Evolutionary conservation across 2,113 vertebrate species (phyloP).

Genomic region (Chionis minor): DNA sequence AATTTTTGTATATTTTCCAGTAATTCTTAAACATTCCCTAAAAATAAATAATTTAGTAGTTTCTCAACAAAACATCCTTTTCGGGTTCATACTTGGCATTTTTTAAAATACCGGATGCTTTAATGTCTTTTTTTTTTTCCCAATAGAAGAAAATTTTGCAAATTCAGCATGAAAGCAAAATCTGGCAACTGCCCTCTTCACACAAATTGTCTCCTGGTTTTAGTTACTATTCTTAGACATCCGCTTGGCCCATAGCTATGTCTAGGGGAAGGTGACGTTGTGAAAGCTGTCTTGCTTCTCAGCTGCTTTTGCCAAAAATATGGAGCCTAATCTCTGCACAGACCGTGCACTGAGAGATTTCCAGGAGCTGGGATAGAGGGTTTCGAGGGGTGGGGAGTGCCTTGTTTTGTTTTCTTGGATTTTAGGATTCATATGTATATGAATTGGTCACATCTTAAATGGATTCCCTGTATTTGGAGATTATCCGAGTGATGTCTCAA

Average conservation of each 20-base stretch:
- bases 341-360: neutral
- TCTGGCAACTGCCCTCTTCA: neutral
- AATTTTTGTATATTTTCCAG: neutral
- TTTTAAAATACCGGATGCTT: neutral
- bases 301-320: neutral
- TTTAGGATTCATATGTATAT: neutral
- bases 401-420: neutral
- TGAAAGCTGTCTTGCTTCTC: neutral
- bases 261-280: neutral
- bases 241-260: neutral
- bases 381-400: neutral
- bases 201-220: neutral
- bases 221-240: neutral
- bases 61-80: neutral
- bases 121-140: neutral
- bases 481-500: constrained; percentile 26
- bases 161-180: neutral
- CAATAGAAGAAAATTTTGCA: neutral
- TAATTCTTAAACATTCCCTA: neutral
- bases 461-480: constrained; percentile 23
- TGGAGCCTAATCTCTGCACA: neutral
- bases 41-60: neutral
- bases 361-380: neutral
- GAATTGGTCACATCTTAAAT: neutral
- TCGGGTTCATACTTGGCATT: neutral